Base-by-base conservation (phyloP, 2,113 vertebrate species). In the Otis tarda region DNA sequence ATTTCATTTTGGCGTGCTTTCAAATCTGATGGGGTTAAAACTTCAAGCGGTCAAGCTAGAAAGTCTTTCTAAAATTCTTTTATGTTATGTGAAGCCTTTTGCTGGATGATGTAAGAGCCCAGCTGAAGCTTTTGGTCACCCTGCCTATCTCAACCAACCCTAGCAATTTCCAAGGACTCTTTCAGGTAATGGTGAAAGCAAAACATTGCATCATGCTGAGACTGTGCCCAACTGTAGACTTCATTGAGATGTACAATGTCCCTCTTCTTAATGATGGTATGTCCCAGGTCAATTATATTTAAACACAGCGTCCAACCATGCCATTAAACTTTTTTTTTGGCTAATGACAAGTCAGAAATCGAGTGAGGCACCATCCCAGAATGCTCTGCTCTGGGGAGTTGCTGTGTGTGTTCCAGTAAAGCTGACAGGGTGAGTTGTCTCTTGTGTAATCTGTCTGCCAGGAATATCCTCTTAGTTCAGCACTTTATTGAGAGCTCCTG, bases 371-470 rank as follows among this genome's bases (percentile, higher is more conserved):
- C 56, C 73, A 22, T 78, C 80, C 77, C 61, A 28, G 86, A 52
- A 4, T 41, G 90, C 83, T 81, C 3, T 25, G 79, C 83, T 64
- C 0, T 30, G 87, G 65, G 65, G 65, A 93, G 89, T 0, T 94
- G 94, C 90, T 92, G 86, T 84, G 77, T 35, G 14, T 69, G 86
- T 92, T 95, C 91, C 94, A 87, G 90, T 82, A 69, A 86, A 70
- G 79, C 94, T 89, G 95, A 88, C 94, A 76, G 57, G 0, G 37
- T 16, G 76, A 95, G 88, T 17, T 67, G 94, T 16, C 86, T 91
- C 94, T 91, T 93, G 88, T 89, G 95, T 69, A 93, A 94, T 96
- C 88, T 9, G 57, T 39, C 86, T 93, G 92, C 92, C 90, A 93
- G 96, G 90, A 96, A 92, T 61, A 61, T 89, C 73, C 89, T 60